Evolutionary conservation across 2,113 vertebrate genomes (phyloP).

Genomic region (Myotis davidii): DNA sequence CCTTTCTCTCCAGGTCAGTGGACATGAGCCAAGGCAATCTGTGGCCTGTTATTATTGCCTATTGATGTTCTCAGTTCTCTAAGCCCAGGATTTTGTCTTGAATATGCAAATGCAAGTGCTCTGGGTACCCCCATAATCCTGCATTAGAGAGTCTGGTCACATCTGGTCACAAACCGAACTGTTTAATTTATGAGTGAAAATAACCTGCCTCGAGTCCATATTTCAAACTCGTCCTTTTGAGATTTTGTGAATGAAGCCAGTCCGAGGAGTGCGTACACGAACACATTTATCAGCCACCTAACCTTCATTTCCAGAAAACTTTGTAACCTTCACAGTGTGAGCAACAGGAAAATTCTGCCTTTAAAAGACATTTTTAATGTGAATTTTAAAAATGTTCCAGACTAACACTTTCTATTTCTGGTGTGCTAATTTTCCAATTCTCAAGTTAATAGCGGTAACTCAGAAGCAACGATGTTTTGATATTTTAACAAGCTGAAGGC

Average conservation of each 20-base stretch:
- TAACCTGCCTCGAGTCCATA: neutral
- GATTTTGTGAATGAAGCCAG: constrained; percentile 29
- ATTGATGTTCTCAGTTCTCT: neutral
- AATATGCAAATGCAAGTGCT: neutral
- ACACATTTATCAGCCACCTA: neutral
- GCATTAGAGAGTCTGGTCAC: neutral
- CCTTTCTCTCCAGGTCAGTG: rapidly evolving
- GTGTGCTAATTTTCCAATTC: constrained; percentile 62
- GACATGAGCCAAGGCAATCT: neutral
- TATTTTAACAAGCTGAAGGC: constrained; percentile 19
- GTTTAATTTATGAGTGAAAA: constrained; percentile 13
- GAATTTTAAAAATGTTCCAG: constrained; percentile 25
- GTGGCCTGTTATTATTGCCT: neutral
- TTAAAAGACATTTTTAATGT: neutral
- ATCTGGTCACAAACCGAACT: neutral
- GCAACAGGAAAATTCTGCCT: neutral
- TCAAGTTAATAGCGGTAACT: constrained; percentile 48
- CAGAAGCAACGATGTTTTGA: constrained; percentile 5
- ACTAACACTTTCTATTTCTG: constrained; percentile 48
- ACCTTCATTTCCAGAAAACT: constrained; percentile 33
- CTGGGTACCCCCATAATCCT: neutral
- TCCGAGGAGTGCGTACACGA: neutral
- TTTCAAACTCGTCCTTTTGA: neutral
- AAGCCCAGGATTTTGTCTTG: neutral
- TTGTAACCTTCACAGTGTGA: constrained; percentile 24